These are phyloP conservation scores for Seira musarum DNA, from an alignment of 2,888 invertebrate genomes.

Conservation along the genomic window DNA sequence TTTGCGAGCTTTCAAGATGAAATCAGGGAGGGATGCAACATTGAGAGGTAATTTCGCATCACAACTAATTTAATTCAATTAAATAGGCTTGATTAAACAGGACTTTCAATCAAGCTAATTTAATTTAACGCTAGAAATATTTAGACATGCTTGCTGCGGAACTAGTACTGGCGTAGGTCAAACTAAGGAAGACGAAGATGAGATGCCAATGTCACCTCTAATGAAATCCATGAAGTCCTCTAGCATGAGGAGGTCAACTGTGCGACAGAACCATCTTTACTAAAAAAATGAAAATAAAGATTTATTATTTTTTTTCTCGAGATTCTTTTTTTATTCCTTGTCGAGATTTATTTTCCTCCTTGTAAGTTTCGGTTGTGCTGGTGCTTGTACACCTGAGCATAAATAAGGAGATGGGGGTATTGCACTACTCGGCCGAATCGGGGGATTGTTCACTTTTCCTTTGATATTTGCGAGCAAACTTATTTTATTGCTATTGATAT, in stretches of 20 bases:
- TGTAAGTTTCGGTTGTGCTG: not conserved
- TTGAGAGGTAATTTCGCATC: slow-evolving; percentile 25
- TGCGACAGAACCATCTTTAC: slow-evolving; percentile 50
- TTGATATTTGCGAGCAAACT: not conserved
- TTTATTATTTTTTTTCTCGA: not conserved
- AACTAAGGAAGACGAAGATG: not conserved
- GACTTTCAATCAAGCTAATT: slow-evolving; percentile 11
- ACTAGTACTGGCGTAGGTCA: slow-evolving; percentile 30
- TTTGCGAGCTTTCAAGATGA: slow-evolving; percentile 35
- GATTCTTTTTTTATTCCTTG: not conserved
- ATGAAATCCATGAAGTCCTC: slow-evolving; percentile 39
- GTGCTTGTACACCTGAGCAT: no score
- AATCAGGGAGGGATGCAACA: slow-evolving; percentile 46
- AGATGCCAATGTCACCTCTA: slow-evolving; percentile 55
- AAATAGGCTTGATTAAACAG: not conserved
- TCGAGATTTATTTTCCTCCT: not conserved
- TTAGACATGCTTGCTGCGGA: slow-evolving; percentile 60
- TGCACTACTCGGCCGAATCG: not conserved
- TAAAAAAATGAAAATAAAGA: not conserved
- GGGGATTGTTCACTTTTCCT: not conserved
- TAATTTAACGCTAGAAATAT: slow-evolving; percentile 48
- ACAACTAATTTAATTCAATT: not conserved
- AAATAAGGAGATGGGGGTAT: no score
- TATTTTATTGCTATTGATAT: not conserved
- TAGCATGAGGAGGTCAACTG: slow-evolving; percentile 50